phyloP scores from a whole-genome alignment of 2,797 vertebrate species.

The Sebastes jordani region DNA sequence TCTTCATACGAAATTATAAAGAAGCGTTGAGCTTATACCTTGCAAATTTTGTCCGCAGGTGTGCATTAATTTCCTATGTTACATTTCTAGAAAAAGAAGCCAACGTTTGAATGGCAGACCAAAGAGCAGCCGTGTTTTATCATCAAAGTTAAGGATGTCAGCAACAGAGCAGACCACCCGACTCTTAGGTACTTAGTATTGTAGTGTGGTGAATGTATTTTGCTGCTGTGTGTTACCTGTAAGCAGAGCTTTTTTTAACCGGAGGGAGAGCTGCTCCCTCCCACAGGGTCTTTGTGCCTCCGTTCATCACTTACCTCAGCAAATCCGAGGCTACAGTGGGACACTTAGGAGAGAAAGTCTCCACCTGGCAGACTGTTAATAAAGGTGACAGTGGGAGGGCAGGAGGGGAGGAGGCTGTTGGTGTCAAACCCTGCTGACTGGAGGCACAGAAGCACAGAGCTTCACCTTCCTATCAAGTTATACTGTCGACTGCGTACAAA shows the following conservation, averaged over 20 bases:
- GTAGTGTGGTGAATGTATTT: background rate
- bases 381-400: constrained; percentile 73
- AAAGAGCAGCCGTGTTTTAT: background rate
- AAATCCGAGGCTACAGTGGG: constrained; percentile 47
- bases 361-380: constrained; percentile 75
- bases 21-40: background rate
- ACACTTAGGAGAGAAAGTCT: constrained; percentile 56
- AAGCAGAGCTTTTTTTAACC: constrained; percentile 32
- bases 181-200: background rate
- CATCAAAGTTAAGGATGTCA: background rate
- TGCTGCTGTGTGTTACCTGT: constrained; percentile 33
- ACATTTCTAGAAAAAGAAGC: background rate
- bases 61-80: background rate
- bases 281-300: constrained; percentile 27
- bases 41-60: background rate
- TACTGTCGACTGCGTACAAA: background rate
- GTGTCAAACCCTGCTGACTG: constrained; percentile 62
- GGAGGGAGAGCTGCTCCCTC: constrained; percentile 19
- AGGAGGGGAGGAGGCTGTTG: constrained; percentile 35
- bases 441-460: constrained; percentile 20
- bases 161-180: background rate
- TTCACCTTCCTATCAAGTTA: constrained; percentile 23
- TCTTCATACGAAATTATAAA: background rate
- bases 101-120: background rate
- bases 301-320: constrained; percentile 70